A percentile compares a stretch with the other conserved stretches of the same genome.
phyloP scores from a whole-genome alignment of 1,140 invertebrate genomes.

The Ruditapes philippinarum region DNA sequence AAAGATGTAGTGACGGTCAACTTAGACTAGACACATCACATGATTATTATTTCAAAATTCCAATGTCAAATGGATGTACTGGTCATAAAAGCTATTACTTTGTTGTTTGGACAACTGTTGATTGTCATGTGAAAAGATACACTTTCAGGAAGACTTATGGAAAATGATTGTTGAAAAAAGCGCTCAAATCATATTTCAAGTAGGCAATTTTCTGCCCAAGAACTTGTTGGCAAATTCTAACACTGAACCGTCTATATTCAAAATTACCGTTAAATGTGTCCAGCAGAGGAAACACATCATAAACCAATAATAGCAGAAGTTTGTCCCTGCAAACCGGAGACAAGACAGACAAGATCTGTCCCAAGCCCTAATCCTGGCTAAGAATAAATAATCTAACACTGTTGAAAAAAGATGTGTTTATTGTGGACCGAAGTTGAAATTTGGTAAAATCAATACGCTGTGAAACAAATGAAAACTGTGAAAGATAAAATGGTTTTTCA shows the following conservation, averaged over 20 bases:
- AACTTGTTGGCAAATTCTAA: constrained; percentile 40
- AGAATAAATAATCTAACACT: too few species aligned
- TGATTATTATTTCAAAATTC: constrained; percentile 61
- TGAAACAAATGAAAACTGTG: constrained; percentile 56
- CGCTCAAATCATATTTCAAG: background rate
- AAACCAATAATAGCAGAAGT: too few species aligned
- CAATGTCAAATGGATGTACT: constrained; percentile 41
- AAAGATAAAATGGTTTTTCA: constrained; percentile 50
- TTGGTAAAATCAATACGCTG: constrained; percentile 33
- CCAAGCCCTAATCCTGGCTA: too few species aligned
- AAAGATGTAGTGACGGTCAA: constrained; percentile 18
- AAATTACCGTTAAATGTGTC: background rate
- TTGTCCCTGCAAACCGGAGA: too few species aligned
- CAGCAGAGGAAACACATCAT: too few species aligned
- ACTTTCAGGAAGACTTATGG: constrained; percentile 10
- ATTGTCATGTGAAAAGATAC: constrained; percentile 39
- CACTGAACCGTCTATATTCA: background rate
- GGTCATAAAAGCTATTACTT: too few species aligned
- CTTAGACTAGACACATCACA: constrained; percentile 50
- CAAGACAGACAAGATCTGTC: too few species aligned
- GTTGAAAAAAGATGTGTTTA: constrained; percentile 41
- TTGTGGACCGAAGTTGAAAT: constrained; percentile 59
- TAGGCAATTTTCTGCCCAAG: constrained; percentile 30
- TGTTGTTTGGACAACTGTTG: too few species aligned
- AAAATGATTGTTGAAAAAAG: constrained; percentile 5